Evolutionary conservation across 2,113 vertebrate species (phyloP).

Genomic region (Chrysochloris asiatica): DNA sequence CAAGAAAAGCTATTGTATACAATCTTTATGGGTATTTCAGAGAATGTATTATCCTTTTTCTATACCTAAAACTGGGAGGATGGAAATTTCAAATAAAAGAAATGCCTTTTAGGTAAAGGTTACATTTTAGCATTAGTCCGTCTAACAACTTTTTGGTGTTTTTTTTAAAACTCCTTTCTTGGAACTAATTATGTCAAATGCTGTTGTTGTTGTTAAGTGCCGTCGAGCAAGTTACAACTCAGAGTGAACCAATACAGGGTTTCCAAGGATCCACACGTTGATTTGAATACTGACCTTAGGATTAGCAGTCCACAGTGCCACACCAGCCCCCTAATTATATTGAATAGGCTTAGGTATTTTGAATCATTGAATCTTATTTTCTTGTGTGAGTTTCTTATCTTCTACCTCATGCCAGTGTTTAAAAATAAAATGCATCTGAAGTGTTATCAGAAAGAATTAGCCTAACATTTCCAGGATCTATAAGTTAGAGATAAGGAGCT

Average conservation of each 20-base stretch:
- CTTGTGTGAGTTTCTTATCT: conserved; percentile 66
- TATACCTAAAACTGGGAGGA: neutral
- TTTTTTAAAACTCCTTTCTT: conserved; percentile 21
- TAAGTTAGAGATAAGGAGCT: too few relatives aligned
- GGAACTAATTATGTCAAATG: conserved; percentile 30
- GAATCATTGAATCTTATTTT: conserved; percentile 62
- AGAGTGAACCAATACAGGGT: too few relatives aligned
- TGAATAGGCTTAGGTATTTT: conserved; percentile 44
- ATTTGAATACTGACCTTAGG: too few relatives aligned
- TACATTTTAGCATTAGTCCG: conserved; percentile 48
- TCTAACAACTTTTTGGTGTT: too few relatives aligned
- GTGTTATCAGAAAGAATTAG: too few relatives aligned
- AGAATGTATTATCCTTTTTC: conserved; percentile 14
- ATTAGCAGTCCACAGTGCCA: too few relatives aligned
- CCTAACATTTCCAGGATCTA: too few relatives aligned
- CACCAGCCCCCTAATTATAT: too few relatives aligned
- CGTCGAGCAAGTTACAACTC: too few relatives aligned
- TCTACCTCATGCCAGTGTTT: conserved; percentile 71
- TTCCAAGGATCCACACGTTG: too few relatives aligned
- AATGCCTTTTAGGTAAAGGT: conserved; percentile 17
- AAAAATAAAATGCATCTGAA: conserved; percentile 55
- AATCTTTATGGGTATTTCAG: conserved; percentile 34
- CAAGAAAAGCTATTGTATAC: conserved; percentile 11
- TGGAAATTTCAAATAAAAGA: neutral
- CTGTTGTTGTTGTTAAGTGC: too few relatives aligned